Evolutionary conservation across 2,888 invertebrate genomes (phyloP), one percentile per base, ranked within the genome.

Genomic region (Spialia ferax): DNA sequence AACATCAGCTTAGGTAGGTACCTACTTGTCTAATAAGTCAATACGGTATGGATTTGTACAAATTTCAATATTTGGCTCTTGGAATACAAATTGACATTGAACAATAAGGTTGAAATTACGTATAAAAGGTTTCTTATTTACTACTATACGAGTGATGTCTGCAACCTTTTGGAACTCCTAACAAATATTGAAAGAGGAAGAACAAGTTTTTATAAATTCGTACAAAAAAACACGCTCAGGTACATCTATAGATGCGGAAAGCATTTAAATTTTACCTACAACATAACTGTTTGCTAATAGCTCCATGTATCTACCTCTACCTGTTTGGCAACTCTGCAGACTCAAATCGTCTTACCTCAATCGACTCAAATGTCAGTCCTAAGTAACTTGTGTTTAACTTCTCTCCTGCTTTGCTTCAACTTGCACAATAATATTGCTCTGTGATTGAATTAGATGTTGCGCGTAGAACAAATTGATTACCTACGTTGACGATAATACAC

Each of bases 401-500:
- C 42, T 61, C 48, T 29, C 60, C 52, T 32, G 20, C 32, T 50
- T 57, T 35, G 20, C 32, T 50, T 57, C 23, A 69, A 73, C 79
- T 87, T 83, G 74, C 85, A 79, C 84, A 85, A 85, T 81, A 73
- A 70, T 78, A 81, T 80, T 79, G 77, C 71, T 23, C n/a, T 78
- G 77, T 84, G 86, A 89, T 88, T 86, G 82, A 87, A 88, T 89
- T 84, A 85, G 80, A 83, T 79, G 86, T 86, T 85, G 83, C 79
- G 82, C 79, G 82, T 82, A 80, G 82, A 89, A 87, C 86, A 78
- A 89, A 90, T 88, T 81, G 85, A 89, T 68, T 68, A 48, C 42
- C 3, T 66, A 50, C 52, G 10, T 75, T 71, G 75, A 78, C 80
- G 54, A 70, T 75, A 74, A 72, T 74, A 61, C 59, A 71, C 71